Conservation (phyloP, 2,113 vertebrate species). For the Hyla sarda region DNA sequence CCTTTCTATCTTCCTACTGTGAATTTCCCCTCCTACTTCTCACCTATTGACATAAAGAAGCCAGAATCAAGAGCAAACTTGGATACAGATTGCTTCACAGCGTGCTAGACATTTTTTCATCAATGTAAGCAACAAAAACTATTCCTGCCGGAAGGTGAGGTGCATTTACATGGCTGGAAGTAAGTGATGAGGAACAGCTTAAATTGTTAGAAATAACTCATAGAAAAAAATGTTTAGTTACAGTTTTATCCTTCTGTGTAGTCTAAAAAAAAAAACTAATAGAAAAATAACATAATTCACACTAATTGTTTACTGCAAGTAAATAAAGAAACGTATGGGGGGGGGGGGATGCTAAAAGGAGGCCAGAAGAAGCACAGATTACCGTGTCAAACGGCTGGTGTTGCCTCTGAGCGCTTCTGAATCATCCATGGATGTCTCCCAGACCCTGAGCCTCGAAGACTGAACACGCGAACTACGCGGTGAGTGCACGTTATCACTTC, state of each 20-base stretch:
- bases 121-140: background rate
- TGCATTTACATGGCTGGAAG: conserved; percentile 13
- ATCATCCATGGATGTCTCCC: too few species aligned
- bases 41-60: conserved; percentile 35
- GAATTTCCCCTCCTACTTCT: conserved; percentile 21
- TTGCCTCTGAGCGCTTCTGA: too few species aligned
- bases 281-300: background rate
- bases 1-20: background rate
- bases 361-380: too few species aligned
- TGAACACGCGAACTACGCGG: too few species aligned
- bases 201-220: background rate
- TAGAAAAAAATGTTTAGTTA: background rate
- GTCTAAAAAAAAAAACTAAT: background rate
- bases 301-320: too few species aligned
- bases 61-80: background rate
- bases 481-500: too few species aligned
- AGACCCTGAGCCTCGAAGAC: too few species aligned
- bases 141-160: background rate
- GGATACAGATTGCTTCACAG: conserved; percentile 47
- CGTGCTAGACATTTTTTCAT: conserved; percentile 28
- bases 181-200: background rate
- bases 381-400: too few species aligned
- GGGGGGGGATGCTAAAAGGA: too few species aligned
- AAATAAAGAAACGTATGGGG: too few species aligned
- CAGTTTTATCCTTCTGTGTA: too few species aligned